phyloP scores from a whole-genome alignment of 2,888 invertebrate species.

The Theodoxus fluviatilis region DNA sequence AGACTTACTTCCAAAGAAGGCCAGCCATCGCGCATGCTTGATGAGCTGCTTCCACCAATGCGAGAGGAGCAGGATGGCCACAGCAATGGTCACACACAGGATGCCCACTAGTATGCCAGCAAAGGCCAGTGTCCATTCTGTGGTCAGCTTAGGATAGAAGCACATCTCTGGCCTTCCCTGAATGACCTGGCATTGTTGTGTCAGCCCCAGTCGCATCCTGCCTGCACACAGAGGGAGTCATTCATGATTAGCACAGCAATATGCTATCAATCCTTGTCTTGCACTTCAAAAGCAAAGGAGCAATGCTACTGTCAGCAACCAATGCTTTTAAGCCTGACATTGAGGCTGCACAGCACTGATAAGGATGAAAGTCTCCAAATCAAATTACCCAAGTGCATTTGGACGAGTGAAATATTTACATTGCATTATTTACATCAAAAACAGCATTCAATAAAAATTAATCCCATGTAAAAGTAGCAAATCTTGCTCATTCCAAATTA shows the following conservation, averaged over 20 bases:
- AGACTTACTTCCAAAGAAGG: constrained; percentile 50
- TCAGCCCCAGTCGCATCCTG: constrained; percentile 45
- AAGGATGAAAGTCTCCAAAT: no score
- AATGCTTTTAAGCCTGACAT: no score
- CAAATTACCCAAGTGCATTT: no score
- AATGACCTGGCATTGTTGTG: constrained; percentile 47
- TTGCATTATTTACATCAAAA: no score
- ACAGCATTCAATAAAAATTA: no score
- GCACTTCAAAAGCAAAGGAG: no score
- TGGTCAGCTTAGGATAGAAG: constrained; percentile 42
- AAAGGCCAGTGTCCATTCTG: constrained; percentile 50
- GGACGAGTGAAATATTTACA: no score
- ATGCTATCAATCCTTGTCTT: background rate
- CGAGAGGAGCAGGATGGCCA: constrained; percentile 43
- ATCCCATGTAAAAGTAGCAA: no score
- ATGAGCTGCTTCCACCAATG: constrained; percentile 47
- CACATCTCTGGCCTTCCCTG: constrained; percentile 45
- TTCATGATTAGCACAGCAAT: background rate
- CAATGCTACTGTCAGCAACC: no score
- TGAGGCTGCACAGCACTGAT: no score
- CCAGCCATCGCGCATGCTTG: constrained; percentile 52
- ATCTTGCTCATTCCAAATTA: no score
- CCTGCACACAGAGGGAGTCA: constrained; percentile 30
- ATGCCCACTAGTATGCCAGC: constrained; percentile 48
- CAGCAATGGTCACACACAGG: constrained; percentile 46